Evolutionary conservation across 2,113 vertebrate species (phyloP), one percentile per base, ranked within the genome.

Genomic region (Lepisosteus oculatus): DNA sequence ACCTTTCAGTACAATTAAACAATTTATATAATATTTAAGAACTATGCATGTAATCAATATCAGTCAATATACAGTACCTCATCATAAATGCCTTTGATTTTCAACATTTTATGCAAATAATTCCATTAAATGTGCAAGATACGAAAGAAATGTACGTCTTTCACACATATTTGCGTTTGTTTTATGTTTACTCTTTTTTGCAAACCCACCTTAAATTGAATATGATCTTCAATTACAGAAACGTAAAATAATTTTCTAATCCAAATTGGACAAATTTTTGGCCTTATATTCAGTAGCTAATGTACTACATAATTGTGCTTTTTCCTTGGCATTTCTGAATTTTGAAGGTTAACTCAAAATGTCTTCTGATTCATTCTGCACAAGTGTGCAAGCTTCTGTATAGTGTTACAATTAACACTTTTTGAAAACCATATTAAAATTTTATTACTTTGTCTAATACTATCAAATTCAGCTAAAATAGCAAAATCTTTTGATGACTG

Each of bases 381-480:
- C 55, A 68, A 47, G 17, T 51, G 4, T 55, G 0, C 3, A 9
- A 68, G 42, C 11, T 47, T 2, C 29, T 29, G 29, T 29, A 68
- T 68, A 41, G 51, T 41, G 17, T 68, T 68, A 55, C 51, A 68
- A 51, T 44, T 45, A 2, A 47, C 66, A 68, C 66, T 68, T 68
- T 6, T 29, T 51, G 51, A 55, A 43, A 55, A 15, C 45, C 66
- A 68, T 68, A 68, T 55, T 68, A 68, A 55, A 68, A 68, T 68
- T 54, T 6, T 68, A 54, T 68, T 54, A 68, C 66, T 68, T 68
- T 55, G n/a, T 51, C 45, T 54, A 68, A 55, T 55, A 47, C 47
- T 68, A 68, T 68, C 66, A 55, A 55, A 68, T 55, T 68, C 66
- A 55, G 51, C 66, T 55, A 55, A 68, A 68, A 55, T 8, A 29